Evolutionary conservation across 2,113 vertebrate genomes (phyloP).

Genomic region (Sylvilagus bachmani): DNA sequence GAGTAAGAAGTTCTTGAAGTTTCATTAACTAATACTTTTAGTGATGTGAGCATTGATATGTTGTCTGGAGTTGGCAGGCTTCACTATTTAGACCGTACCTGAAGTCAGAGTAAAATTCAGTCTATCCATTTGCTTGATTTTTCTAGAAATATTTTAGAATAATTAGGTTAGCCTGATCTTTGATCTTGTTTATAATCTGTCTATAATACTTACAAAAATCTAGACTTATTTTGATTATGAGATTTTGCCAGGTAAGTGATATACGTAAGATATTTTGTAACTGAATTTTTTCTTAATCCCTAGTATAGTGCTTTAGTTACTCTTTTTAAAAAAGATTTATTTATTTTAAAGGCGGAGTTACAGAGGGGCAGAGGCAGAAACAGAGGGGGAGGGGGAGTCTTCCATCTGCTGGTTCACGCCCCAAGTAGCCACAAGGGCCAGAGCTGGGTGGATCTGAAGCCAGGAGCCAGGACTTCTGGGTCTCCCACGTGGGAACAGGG

Average conservation of each 20-base stretch:
- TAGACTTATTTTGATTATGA: not conserved
- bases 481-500: no score
- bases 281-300: not conserved
- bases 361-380: no score
- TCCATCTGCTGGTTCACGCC: no score
- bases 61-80: slow-evolving; percentile 33
- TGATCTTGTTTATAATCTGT: not conserved
- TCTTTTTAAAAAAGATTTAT: no score
- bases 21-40: slow-evolving; percentile 18
- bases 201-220: not conserved
- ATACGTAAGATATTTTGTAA: not conserved
- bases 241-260: not conserved
- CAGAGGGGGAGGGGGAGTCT: no score
- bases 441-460: no score
- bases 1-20: slow-evolving; percentile 58
- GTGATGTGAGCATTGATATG: not conserved
- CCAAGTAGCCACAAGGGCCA: no score
- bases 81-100: slow-evolving; percentile 49
- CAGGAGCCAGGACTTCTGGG: no score
- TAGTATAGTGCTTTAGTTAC: not conserved
- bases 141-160: slow-evolving; percentile 42
- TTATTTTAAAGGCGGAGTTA: no score
- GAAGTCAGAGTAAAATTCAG: slow-evolving; percentile 72
- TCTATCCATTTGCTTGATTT: slow-evolving; percentile 22
- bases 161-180: not conserved